Evolutionary conservation across 1,140 invertebrate species (phyloP), one percentile per base, ranked within the genome.

Genomic region (Drusus annulatus): DNA sequence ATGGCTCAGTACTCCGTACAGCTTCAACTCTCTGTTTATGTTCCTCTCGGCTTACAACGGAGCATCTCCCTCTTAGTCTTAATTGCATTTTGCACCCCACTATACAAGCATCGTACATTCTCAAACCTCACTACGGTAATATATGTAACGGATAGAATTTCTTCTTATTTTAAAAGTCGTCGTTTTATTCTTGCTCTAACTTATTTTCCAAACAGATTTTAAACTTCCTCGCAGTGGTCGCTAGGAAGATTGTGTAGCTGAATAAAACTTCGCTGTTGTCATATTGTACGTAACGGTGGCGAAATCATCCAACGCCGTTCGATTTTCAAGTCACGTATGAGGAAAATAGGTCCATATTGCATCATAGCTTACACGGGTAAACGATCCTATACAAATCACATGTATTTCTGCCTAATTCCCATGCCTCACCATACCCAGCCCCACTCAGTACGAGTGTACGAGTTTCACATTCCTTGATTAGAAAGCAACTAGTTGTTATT

Each of bases 401-500:
- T 28, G 69, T 74, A 74, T 54, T 69, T 74, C 50, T 74, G 25
- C n/a, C 50, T 74, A 74, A 74, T 74, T 74, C 69, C 23, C 50
- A 74, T 74, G 69, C 69, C n/a, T 23, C n/a, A 21, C 69, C 69
- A 74, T 74, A 54, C 23, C 17, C 69, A 28, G 50, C n/a, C 6
- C 16, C 23, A 31, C 17, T 25, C 51, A 28, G 28, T n/a, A n/a
- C n/a, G n/a, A n/a, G n/a, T 74, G 65, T 69, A 69, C 31, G 21
- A 21, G 36, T 54, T 56, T n/a, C 69, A 25, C 28, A 50, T 69
- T 63, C 28, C 65, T 74, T 74, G 52, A 74, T 74, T 74, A 74
- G 69, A 74, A 74, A 74, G 69, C 69, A 31, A 56, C 21, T 54
- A 74, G 54, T 74, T 74, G 69, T 74, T 74, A 74, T 74, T 74